A percentile compares a stretch with the other conserved stretches of the same genome.
phyloP scores from a whole-genome alignment of 2,888 invertebrate genomes.

The Sesia bembeciformis region DNA sequence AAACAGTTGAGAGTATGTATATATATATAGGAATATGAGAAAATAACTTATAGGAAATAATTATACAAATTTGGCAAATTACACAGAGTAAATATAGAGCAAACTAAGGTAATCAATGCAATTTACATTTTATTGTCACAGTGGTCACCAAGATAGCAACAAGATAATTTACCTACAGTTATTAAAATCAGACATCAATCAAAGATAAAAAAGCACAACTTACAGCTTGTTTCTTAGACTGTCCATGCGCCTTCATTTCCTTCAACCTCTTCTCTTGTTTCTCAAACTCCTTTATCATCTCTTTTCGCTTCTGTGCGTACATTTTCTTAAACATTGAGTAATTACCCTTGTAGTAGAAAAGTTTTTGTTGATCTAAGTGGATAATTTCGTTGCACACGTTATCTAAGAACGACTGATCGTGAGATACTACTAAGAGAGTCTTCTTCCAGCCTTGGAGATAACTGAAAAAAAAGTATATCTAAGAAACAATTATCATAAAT shows the following conservation, averaged over 20 bases:
- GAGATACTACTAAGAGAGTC: slow-evolving; percentile 97
- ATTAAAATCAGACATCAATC: background rate
- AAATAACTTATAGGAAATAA: too few relatives aligned
- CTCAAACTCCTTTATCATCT: slow-evolving; percentile 97
- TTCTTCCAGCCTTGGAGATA: slow-evolving; percentile 99
- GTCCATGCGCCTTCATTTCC: slow-evolving; percentile 95
- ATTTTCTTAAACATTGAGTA: slow-evolving; percentile 99
- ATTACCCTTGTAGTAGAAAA: slow-evolving; percentile 98
- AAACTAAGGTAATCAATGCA: too few relatives aligned
- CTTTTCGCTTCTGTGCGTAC: slow-evolving; percentile 95
- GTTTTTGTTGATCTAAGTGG: slow-evolving; percentile 94
- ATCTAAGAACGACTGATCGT: slow-evolving; percentile 99
- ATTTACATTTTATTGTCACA: too few relatives aligned
- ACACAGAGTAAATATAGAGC: too few relatives aligned
- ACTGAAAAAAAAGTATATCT: slow-evolving; percentile 49
- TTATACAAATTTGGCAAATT: too few relatives aligned
- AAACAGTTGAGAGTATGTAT: too few relatives aligned
- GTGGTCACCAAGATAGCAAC: too few relatives aligned
- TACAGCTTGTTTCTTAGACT: slow-evolving; percentile 94
- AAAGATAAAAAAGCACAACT: slow-evolving; percentile 17
- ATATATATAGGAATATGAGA: too few relatives aligned
- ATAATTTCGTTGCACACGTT: slow-evolving; percentile 99
- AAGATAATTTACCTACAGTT: too few relatives aligned
- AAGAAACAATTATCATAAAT: slow-evolving; percentile 10
- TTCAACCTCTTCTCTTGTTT: slow-evolving; percentile 98